phyloP scores from a whole-genome alignment of 2,113 vertebrate genomes.

The Solenodon paradoxus region DNA sequence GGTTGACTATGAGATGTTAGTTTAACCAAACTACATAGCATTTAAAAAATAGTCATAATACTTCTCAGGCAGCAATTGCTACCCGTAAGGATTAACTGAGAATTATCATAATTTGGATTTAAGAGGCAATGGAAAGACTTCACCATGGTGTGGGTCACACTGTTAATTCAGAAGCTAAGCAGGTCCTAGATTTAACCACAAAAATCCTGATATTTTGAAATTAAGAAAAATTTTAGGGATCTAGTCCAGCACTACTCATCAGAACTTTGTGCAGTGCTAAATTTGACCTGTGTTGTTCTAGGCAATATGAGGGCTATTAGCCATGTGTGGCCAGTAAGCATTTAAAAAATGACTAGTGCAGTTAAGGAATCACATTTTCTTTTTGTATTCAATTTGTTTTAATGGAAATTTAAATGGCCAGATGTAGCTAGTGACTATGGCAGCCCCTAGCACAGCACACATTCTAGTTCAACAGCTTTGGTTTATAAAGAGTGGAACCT shows the following conservation, averaged over 20 bases:
- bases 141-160: background rate
- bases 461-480: background rate
- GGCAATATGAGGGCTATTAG: background rate
- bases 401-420: slow-evolving; percentile 5
- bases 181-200: background rate
- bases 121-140: background rate
- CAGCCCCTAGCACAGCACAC: background rate
- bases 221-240: background rate
- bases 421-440: background rate
- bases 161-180: background rate
- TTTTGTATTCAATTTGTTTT: background rate
- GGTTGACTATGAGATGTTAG: background rate
- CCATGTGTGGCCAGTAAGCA: background rate
- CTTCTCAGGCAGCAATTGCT: background rate
- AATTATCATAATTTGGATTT: background rate
- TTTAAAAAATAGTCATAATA: background rate
- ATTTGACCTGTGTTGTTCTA: background rate
- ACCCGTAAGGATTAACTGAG: background rate
- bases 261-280: background rate
- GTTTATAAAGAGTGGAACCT: background rate
- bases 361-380: background rate
- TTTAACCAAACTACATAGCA: slow-evolving; percentile 2
- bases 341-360: background rate
- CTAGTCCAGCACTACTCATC: background rate
- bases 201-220: background rate